Base-by-base conservation (phyloP, 2,888 invertebrate genomes). In the Eudemis profundana region DNA sequence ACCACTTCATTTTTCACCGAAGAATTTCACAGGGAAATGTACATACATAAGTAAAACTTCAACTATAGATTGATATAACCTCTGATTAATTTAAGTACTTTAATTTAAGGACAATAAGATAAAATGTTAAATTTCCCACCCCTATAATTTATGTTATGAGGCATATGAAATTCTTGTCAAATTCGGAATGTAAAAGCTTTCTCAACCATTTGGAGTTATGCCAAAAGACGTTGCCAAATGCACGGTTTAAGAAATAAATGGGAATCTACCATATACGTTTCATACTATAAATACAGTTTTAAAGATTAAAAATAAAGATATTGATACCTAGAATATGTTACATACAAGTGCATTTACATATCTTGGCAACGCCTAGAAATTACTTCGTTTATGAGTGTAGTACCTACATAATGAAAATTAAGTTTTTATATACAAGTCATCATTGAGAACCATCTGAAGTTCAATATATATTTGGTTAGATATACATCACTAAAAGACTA, bases 201-300 rank as follows among this genome's bases (percentile, higher is more conserved):
- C 17, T 19, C 27, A 46, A 47, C 53, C 49, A 54, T 60, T 67
- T 67, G 67, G 67, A 60, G 23, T 42, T 33, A 29, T 8, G 67
- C 67, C 67, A 67, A 67, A 66, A 64, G 53, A 46, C 42, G 46
- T 46, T 67, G 67, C 67, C 67, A 67, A 67, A 49, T 67, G 64
- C 49, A 67, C 54, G 53, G 60, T 60, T 65, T 60, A 29, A 60
- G 65, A 46, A 40, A 60, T 65, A 61, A 53, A 61, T 61, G 38
- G 36, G 36, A 12, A 59, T 7, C 17, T 40, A 33, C 44, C 27
- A 51, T 27, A 38, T 50, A 44, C n/a, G 21, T 59, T 53, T 53
- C 46, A 53, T 10, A 36, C 33, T 19, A 47, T 49, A 57, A 53
- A 53, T 38, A 57, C 57, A 12, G 23, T 57, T 44, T 63, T 17